Evolutionary conservation across 92 coral and sea anemone genomes (phyloP).

Genomic region (Siderastrea radians): DNA sequence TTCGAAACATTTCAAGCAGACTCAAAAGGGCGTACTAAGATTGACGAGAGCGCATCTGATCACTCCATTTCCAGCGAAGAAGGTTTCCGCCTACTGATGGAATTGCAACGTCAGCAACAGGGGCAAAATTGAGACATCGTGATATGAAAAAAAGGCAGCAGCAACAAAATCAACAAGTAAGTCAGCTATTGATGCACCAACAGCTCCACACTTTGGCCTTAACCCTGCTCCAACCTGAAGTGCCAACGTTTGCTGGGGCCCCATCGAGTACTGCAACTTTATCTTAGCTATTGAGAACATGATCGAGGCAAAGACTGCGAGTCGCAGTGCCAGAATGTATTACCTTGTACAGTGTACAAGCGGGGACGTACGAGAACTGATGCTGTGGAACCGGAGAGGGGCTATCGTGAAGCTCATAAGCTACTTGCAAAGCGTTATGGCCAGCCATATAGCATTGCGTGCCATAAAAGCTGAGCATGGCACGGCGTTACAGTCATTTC

Average conservation of each 20-base stretch:
- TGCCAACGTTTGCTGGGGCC: too few relatives aligned
- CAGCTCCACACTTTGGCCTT: constrained; percentile 58
- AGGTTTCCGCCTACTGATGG: constrained; percentile 3
- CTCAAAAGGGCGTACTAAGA: background rate
- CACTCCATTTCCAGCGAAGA: constrained; percentile 14
- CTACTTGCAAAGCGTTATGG: constrained; percentile 65
- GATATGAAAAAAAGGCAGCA: constrained; percentile 15
- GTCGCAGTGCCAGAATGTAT: constrained; percentile 61
- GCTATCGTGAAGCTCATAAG: constrained; percentile 63
- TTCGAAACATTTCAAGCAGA: background rate
- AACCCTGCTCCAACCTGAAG: constrained; percentile 69
- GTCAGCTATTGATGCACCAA: constrained; percentile 44
- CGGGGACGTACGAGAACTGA: constrained; percentile 67
- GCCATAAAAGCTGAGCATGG: constrained; percentile 68
- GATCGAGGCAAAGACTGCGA: too few relatives aligned
- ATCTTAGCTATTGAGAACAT: too few relatives aligned
- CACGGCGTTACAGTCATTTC: constrained; percentile 58
- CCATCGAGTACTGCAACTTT: too few relatives aligned
- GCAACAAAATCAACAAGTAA: constrained; percentile 23
- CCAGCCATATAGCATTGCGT: constrained; percentile 68
- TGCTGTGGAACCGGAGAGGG: constrained; percentile 56
- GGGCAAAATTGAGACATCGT: constrained; percentile 20
- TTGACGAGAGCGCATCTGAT: background rate
- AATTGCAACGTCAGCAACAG: constrained; percentile 10
- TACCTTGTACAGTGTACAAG: constrained; percentile 64